phyloP scores from a whole-genome alignment of 2,888 invertebrate genomes.

The Epistrophella euchroma region DNA sequence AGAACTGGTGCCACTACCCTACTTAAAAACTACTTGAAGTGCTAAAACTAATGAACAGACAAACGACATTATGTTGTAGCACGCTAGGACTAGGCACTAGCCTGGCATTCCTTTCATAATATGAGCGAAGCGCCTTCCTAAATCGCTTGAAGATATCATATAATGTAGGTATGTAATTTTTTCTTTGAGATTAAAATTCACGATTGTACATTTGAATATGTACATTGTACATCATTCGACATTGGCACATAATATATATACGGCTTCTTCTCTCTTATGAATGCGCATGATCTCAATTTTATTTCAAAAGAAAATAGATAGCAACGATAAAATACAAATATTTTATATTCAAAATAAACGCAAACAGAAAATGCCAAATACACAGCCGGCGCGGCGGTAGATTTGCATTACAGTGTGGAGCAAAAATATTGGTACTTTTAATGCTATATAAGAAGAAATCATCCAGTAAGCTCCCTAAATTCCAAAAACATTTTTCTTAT shows the following conservation, averaged over 20 bases:
- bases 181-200: conserved; percentile 20
- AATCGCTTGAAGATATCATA: conserved; percentile 47
- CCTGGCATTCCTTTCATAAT: conserved; percentile 34
- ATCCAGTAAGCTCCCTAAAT: no score
- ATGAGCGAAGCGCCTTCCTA: conserved; percentile 48
- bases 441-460: not conserved
- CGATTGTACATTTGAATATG: not conserved
- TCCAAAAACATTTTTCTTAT: no score
- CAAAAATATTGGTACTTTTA: not conserved
- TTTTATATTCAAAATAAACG: conserved; percentile 45
- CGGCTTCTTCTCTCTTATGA: conserved; percentile 51
- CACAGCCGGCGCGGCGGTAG: conserved; percentile 7
- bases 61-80: conserved; percentile 60
- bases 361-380: conserved; percentile 28
- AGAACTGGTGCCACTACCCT: no score
- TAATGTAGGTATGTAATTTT: conserved; percentile 47
- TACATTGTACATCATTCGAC: conserved; percentile 47
- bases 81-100: conserved; percentile 22
- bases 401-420: conserved; percentile 15
- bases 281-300: conserved; percentile 66
- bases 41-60: conserved; percentile 65
- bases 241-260: conserved; percentile 71
- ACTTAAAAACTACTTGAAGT: conserved; percentile 61
- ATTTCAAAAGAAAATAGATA: conserved; percentile 36
- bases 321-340: conserved; percentile 45